These are phyloP conservation scores for Bubo scandiacus DNA, from an alignment of 2,113 vertebrate species.

Conservation along the genomic window DNA sequence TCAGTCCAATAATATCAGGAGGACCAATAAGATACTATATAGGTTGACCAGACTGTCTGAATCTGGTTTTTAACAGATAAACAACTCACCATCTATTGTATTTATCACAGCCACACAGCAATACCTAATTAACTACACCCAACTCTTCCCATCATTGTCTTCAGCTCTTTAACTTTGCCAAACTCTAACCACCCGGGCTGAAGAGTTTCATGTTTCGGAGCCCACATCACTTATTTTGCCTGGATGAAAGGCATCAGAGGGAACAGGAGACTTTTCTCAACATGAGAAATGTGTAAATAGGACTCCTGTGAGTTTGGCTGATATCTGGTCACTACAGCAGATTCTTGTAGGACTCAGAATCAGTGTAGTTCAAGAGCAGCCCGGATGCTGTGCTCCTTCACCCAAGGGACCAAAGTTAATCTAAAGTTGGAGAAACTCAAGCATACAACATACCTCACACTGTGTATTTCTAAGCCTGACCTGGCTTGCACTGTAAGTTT, in stretches of 20 bases:
- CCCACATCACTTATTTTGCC: not conserved
- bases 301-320: not conserved
- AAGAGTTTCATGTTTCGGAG: not conserved
- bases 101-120: not conserved
- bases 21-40: not conserved
- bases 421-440: not conserved
- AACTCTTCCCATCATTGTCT: accelerated
- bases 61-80: not conserved
- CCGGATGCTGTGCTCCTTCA: not conserved
- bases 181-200: not conserved
- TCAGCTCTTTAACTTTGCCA: not conserved
- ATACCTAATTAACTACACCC: not conserved
- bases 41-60: not conserved
- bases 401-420: not conserved
- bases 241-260: not conserved
- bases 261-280: not conserved
- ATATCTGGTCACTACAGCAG: not conserved
- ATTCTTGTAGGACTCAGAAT: not conserved
- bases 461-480: not conserved
- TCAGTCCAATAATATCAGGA: not conserved
- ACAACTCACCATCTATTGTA: not conserved
- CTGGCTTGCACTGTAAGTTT: accelerated
- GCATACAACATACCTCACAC: accelerated
- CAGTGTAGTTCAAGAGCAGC: not conserved
- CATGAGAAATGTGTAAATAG: not conserved